These are phyloP conservation scores for Nesoenas mayeri DNA, from an alignment of 2,113 vertebrate genomes.

Conservation along the genomic window DNA sequence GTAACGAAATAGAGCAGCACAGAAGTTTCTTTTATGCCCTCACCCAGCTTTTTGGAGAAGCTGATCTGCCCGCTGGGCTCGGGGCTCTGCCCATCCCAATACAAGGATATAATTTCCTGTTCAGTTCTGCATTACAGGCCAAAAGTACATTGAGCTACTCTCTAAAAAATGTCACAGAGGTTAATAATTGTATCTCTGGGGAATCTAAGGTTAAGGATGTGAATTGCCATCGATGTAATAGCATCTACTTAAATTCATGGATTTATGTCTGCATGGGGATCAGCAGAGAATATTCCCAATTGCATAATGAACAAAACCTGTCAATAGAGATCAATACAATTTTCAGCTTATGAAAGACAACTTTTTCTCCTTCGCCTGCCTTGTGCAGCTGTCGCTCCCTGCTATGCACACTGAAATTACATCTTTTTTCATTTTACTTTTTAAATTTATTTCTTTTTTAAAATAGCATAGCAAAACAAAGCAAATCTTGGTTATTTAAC, in stretches of 20 bases:
- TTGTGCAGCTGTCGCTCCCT: neutral
- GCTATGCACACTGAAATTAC: neutral
- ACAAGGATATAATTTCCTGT: neutral
- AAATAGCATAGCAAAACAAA: neutral
- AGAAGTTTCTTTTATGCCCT: neutral
- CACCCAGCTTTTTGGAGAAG: neutral
- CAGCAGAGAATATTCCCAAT: slow-evolving; percentile 14
- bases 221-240: slow-evolving; percentile 16
- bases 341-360: slow-evolving; percentile 13
- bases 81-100: neutral
- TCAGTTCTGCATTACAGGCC: neutral
- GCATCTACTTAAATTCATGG: neutral
- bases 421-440: neutral
- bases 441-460: neutral
- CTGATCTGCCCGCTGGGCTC: neutral
- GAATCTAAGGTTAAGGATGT: slow-evolving; percentile 6
- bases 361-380: neutral
- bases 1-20: neutral
- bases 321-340: slow-evolving; percentile 25
- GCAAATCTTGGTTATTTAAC: neutral
- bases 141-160: neutral
- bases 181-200: slow-evolving; percentile 33
- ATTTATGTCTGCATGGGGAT: neutral
- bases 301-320: neutral
- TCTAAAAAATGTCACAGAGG: neutral